Percentiles rank a stretch among this genome's conserved stretches.
Evolutionary conservation across 2,888 invertebrate genomes (phyloP).

Genomic region (Pollenia griseotomentosa): DNA sequence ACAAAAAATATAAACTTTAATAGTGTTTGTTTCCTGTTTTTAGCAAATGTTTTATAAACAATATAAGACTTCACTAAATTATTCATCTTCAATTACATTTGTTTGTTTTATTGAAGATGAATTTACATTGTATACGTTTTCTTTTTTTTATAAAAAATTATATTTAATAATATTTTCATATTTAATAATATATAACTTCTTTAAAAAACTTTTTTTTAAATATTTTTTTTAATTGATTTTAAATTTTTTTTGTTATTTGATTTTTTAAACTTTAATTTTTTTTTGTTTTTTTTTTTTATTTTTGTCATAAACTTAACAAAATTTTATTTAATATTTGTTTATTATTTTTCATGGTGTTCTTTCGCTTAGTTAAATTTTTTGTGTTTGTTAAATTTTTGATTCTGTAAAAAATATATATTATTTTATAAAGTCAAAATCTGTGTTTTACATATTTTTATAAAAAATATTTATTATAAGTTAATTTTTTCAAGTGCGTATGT

Average conservation of each 20-base stretch:
- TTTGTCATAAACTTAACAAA: conserved; percentile 65
- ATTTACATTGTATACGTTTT: conserved; percentile 60
- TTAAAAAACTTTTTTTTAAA: conserved; percentile 56
- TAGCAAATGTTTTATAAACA: conserved; percentile 53
- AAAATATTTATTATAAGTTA: conserved; percentile 32
- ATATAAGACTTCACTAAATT: conserved; percentile 43
- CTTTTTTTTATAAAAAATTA: conserved; percentile 50
- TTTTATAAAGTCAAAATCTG: conserved; percentile 60
- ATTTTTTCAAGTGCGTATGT: conserved; percentile 31
- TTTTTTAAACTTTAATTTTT: conserved; percentile 50
- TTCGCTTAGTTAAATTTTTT: conserved; percentile 72
- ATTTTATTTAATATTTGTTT: conserved; percentile 43
- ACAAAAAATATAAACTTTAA: conserved; percentile 59
- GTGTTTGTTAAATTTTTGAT: conserved; percentile 69
- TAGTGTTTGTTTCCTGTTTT: conserved; percentile 41
- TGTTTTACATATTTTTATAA: conserved; percentile 40
- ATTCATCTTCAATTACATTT: conserved; percentile 57
- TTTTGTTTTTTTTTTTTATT: conserved; percentile 59
- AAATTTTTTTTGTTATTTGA: conserved; percentile 51
- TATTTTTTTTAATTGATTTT: conserved; percentile 47
- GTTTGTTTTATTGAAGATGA: conserved; percentile 58
- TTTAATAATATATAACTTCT: conserved; percentile 55
- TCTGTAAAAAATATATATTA: conserved; percentile 75
- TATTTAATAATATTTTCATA: conserved; percentile 47
- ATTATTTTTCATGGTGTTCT: conserved; percentile 68